These are phyloP conservation scores for Geodia barretti DNA, from an alignment of 37 sponge, comb jelly and placozoan species.

Conservation along the genomic window DNA sequence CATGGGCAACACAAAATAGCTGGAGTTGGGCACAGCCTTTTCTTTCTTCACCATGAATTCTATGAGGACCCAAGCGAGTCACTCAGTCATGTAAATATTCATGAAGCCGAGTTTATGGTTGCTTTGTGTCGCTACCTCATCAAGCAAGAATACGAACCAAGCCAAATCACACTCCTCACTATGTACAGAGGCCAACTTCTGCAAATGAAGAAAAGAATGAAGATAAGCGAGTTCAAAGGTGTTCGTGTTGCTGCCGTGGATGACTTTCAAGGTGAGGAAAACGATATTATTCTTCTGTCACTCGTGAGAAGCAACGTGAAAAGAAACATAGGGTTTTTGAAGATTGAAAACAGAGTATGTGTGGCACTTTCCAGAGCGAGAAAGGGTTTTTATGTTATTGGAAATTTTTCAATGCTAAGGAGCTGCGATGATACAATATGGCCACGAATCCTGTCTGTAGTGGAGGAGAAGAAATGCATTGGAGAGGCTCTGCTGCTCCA, in stretches of 20 bases:
- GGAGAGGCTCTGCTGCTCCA: constrained; percentile 66
- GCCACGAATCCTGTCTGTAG: constrained; percentile 55
- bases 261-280: constrained; percentile 96
- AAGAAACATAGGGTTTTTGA: constrained; percentile 80
- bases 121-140: constrained; percentile 72
- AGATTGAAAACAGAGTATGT: constrained; percentile 80
- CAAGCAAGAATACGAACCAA: constrained; percentile 68
- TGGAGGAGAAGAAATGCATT: constrained; percentile 43
- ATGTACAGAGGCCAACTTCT: constrained; percentile 89
- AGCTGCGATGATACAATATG: constrained; percentile 57
- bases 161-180: constrained; percentile 85
- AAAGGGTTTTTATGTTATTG: constrained; percentile 84
- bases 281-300: constrained; percentile 82
- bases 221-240: constrained; percentile 44
- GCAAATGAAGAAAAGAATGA: constrained; percentile 62
- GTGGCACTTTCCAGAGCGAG: constrained; percentile 93
- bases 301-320: constrained; percentile 79
- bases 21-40: constrained; percentile 69
- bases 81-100: constrained; percentile 55
- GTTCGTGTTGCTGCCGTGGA: constrained; percentile 88
- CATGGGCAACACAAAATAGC: constrained; percentile 43
- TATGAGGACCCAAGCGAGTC: constrained; percentile 52
- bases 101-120: constrained; percentile 80
- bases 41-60: constrained; percentile 64
- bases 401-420: constrained; percentile 70